Evolutionary conservation across 2,888 invertebrate species (phyloP).

Genomic region (Andrena marginata): DNA sequence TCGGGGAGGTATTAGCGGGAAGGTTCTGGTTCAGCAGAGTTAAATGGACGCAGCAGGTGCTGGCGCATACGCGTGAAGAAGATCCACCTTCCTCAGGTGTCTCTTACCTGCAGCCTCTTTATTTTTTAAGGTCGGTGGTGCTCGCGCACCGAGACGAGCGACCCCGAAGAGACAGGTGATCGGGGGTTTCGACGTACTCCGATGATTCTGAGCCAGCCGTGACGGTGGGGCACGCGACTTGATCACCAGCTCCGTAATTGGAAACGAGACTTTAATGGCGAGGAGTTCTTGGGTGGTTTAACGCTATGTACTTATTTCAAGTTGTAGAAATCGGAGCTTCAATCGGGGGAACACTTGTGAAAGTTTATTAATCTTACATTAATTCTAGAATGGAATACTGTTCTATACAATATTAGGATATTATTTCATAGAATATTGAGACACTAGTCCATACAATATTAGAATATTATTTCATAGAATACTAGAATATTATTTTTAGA

Average conservation of each 20-base stretch:
- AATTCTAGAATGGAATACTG: too few relatives aligned
- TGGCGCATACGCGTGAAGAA: slow-evolving; percentile 10
- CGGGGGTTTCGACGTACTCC: slow-evolving; percentile 34
- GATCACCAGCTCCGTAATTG: slow-evolving; percentile 33
- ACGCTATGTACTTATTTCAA: not conserved
- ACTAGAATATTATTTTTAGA: too few relatives aligned
- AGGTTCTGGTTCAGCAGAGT: slow-evolving; percentile 54
- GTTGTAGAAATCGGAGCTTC: not conserved
- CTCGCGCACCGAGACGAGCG: slow-evolving; percentile 42
- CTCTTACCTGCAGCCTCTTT: slow-evolving; percentile 35
- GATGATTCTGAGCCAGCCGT: slow-evolving; percentile 27
- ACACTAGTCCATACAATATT: too few relatives aligned
- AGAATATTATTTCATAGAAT: too few relatives aligned
- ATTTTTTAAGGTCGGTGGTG: slow-evolving; percentile 14
- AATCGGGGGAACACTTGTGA: too few relatives aligned
- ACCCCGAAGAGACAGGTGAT: slow-evolving; percentile 51
- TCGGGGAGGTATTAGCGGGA: slow-evolving; percentile 1
- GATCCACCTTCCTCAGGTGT: slow-evolving; percentile 55
- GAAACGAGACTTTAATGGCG: slow-evolving; percentile 5
- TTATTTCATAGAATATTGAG: too few relatives aligned
- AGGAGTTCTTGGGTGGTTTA: not conserved
- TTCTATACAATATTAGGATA: too few relatives aligned
- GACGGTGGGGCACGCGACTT: slow-evolving; percentile 52
- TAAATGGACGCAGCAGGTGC: slow-evolving; percentile 51
- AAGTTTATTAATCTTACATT: too few relatives aligned